Base-by-base conservation (phyloP, 2,797 vertebrate species). In the Craterocephalus amniculus region DNA sequence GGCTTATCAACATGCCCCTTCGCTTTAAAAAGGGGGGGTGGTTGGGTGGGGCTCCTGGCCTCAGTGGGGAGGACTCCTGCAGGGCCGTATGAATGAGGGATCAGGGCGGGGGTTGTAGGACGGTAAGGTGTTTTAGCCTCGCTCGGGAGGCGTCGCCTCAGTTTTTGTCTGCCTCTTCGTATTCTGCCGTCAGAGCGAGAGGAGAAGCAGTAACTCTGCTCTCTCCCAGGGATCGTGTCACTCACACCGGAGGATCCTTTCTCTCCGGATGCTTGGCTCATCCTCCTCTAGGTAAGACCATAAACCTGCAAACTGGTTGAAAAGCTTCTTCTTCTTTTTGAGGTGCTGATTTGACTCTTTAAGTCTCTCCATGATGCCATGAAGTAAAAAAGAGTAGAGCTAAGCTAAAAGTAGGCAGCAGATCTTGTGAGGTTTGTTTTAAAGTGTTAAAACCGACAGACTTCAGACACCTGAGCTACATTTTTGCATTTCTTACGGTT, bases 91-190 rank as follows among this genome's bases (percentile, higher is more conserved):
- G 74, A 82, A 80, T 74, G 56, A 8, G 49, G 67, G 56, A 52
- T 55, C 26, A 45, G 62, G 49, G 58, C 11, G 63, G 26, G 20
- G 40, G 55, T 8, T 36, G 24, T 4, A 9, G 18, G 38, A 67
- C 67, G 67, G 59, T 57, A 38, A 75, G 81, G 71, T 79, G 73
- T 76, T 69, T n/a, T 1, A 35, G 67, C 67, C 27, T 4, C 12
- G 0, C 27, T 4, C 12, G 0, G 60, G 71, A 71, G 78, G 83
- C 55, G 83, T 74, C 49, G 31, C 27, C 63, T 27, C 27, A 1
- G 0, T 62, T 73, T 74, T 79, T 80, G 85, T 84, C 52, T 22
- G 55, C 56, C 67, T 72, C 45, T 79, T 73, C 16, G 1, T 69
- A 79, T 83, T 84, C 43, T 70, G 63, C 43, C 45, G 12, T 12